These are phyloP conservation scores for Nicator chloris DNA, from an alignment of 2,113 vertebrate species.

Conservation along the genomic window DNA sequence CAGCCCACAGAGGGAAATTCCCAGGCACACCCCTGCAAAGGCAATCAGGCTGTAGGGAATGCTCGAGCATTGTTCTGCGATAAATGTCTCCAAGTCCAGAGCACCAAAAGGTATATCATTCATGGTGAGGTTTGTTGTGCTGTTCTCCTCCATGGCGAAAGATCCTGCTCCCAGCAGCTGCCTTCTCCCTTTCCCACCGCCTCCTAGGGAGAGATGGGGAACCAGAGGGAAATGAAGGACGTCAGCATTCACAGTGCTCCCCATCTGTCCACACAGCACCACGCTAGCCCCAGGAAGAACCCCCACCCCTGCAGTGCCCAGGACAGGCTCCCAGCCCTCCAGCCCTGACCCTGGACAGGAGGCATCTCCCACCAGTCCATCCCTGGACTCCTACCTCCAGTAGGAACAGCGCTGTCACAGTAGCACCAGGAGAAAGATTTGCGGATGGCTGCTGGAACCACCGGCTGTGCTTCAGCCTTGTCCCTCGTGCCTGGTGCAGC, in stretches of 20 bases:
- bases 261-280: background rate
- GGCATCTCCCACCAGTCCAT: background rate
- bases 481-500: background rate
- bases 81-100: background rate
- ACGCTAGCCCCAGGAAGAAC: rapidly evolving
- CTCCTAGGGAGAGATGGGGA: background rate
- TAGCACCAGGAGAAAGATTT: background rate
- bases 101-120: rapidly evolving
- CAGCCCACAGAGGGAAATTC: conserved; percentile 19
- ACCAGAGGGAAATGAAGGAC: background rate
- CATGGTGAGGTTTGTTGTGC: background rate
- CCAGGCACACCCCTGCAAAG: background rate
- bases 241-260: rapidly evolving
- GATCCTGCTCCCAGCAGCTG: rapidly evolving
- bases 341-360: background rate
- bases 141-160: background rate
- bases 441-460: background rate
- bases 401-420: background rate
- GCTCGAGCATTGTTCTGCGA: background rate
- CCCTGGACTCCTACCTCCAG: background rate
- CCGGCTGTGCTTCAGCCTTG: background rate
- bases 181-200: background rate
- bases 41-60: background rate
- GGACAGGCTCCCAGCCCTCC: background rate
- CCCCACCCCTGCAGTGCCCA: rapidly evolving